Percentiles rank a stretch among this genome's conserved stretches.
phyloP scores from a whole-genome alignment of 2,797 vertebrate genomes.

The Acanthurus tractus region DNA sequence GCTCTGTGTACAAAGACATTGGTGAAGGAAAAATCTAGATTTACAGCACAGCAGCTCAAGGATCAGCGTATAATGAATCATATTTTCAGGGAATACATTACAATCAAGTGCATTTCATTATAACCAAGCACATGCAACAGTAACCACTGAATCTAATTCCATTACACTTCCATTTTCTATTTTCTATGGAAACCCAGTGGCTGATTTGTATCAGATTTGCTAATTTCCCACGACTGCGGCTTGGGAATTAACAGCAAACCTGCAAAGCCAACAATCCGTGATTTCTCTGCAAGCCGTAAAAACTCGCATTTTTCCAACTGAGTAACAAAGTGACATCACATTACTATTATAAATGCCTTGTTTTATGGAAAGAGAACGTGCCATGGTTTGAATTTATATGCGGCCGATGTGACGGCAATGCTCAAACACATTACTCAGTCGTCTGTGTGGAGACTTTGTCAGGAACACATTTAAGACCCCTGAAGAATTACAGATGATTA shows the following conservation, averaged over 20 bases:
- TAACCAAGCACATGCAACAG: slow-evolving; percentile 41
- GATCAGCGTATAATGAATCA: slow-evolving; percentile 48
- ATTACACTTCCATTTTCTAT: slow-evolving; percentile 50
- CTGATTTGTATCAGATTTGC: slow-evolving; percentile 55
- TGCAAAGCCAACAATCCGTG: slow-evolving; percentile 25
- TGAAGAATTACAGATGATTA: slow-evolving; percentile 60
- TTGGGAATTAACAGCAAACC: slow-evolving; percentile 40
- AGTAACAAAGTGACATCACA: slow-evolving; percentile 24
- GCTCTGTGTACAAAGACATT: background rate
- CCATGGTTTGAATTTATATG: slow-evolving; percentile 10
- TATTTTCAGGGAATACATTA: slow-evolving; percentile 41
- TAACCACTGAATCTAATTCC: slow-evolving; percentile 48
- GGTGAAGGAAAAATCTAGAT: background rate
- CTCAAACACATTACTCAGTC: slow-evolving; percentile 48
- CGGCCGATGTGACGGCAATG: slow-evolving; percentile 34
- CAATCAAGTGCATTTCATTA: slow-evolving; percentile 49
- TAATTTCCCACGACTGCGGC: slow-evolving; percentile 25
- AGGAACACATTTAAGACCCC: slow-evolving; percentile 26
- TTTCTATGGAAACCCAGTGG: slow-evolving; percentile 30
- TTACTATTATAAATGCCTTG: slow-evolving; percentile 36
- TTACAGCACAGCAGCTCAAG: slow-evolving; percentile 36
- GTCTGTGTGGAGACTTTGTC: slow-evolving; percentile 1
- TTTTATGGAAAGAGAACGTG: slow-evolving; percentile 18
- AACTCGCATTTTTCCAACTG: slow-evolving; percentile 5
- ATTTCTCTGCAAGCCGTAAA: slow-evolving; percentile 29